Base-by-base conservation (phyloP, 2,113 vertebrate genomes). In the Muntiacus muntjak region DNA sequence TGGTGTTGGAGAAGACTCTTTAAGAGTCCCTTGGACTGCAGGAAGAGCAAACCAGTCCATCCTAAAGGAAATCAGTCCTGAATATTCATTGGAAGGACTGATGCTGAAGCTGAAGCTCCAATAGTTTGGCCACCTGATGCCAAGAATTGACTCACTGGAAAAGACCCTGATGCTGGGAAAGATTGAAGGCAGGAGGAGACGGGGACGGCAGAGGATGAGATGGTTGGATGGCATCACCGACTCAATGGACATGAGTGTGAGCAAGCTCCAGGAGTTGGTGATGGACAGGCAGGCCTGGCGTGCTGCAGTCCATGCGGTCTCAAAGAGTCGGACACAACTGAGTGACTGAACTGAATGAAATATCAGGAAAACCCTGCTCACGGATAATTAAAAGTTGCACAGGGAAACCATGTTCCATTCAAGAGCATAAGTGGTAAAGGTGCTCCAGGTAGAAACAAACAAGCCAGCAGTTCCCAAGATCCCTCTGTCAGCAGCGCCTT, bases 171-270 rank as follows among this genome's bases (percentile, higher is more conserved):
- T 71, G n/a, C n/a, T 67, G 64, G 64, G 64, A 36, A 71, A 71
- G 64, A 71, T 5, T 71, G 64, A 36, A 36, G 64, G 9, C 2
- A 1, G 17, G 64, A 67, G 7, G 62, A 71, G n/a, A 71, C 36
- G 64, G n/a, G n/a, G n/a, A 11, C 0, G 1, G 21, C 64, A 36
- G n/a, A 21, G 64, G 64, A 71, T 71, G n/a, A 71, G 64, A 21
- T 21, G 17, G n/a, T 36, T 36, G 64, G n/a, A 5, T 71, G n/a
- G n/a, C 64, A 11, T 71, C 64, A 36, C 64, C 0, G 0, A 36
- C 4, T 36, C n/a, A 0, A 71, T 36, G n/a, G 64, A 36, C 64
- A 36, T 36, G 64, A 71, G n/a, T 71, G 9, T 71, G 64, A 71
- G 64, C 17, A 11, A 71, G 17, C n/a, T 71, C 1, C 17, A 6